Evolutionary conservation across 2,797 vertebrate genomes (phyloP), one percentile per base, ranked within the genome.

Genomic region (Mus spretus): DNA sequence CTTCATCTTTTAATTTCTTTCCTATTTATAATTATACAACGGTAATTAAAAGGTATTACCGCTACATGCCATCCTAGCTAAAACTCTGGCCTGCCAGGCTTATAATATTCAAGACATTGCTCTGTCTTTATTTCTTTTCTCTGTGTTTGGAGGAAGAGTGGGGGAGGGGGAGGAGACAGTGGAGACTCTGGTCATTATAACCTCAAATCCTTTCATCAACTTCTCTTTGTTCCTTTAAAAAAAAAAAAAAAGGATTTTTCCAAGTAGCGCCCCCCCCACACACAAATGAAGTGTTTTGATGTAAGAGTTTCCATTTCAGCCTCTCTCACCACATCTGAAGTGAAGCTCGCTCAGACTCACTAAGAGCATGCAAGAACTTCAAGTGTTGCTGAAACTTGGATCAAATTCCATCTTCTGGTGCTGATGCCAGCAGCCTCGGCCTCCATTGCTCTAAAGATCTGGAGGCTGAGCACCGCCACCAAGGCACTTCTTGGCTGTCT

Each of bases 1-100:
- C 92, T 98, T 97, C 97, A 94, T 97, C 98, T 97, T 98, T 98
- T 98, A 93, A 98, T 98, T 98, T 97, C 97, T 98, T 98, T 97
- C 97, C 91, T 96, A 97, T 98, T 98, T 97, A 96, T 98, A 97
- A 97, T 97, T 97, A 96, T 96, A 97, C 82, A 95, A 86, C n/a
- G 83, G 19, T 97, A 97, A 98, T 97, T 97, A 97, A 97, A 98
- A 97, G 96, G 97, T 96, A 97, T 97, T 97, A 96, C 89, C 91
- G 83, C 70, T 96, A 96, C 94, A 97, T 13, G 57, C 96, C 95
- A 97, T 96, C 91, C 96, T 59, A 72, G 89, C 95, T 96, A 93
- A 94, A 96, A 97, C 92, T 80, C 59, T 93, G 95, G 96, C 84
- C 93, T 95, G 88, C 78, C 95, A 97, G 89, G 89, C 89, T 93